A percentile compares a stretch with the other conserved stretches of the same genome.
phyloP scores from a whole-genome alignment of 37 sponge, comb jelly and placozoan genomes.

The Agelas oroides region DNA sequence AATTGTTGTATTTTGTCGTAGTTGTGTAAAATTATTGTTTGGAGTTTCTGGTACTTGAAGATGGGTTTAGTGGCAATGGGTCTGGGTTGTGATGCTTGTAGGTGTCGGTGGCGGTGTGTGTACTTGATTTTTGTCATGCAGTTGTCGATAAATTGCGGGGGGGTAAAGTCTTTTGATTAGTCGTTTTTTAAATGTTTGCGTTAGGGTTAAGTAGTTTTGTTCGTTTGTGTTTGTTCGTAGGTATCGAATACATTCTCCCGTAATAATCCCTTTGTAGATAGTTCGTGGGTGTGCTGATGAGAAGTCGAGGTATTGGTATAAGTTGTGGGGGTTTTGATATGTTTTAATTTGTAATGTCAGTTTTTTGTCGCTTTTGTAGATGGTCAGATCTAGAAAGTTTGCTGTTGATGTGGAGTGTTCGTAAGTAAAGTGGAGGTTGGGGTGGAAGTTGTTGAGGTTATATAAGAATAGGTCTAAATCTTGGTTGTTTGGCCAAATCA shows the following conservation, averaged over 20 bases:
- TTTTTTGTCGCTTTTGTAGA: constrained; percentile 15
- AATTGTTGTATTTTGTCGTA: not conserved
- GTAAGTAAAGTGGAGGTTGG: constrained; percentile 14
- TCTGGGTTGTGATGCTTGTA: too few species aligned
- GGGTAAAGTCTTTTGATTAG: constrained; percentile 37
- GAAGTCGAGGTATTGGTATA: constrained; percentile 43
- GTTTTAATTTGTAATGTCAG: constrained; percentile 8
- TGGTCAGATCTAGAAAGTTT: constrained; percentile 35
- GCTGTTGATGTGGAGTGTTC: not conserved
- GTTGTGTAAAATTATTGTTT: constrained; percentile 19
- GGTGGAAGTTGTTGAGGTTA: too few species aligned
- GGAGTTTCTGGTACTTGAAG: too few species aligned
- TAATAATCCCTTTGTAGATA: constrained; percentile 7
- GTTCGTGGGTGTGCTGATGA: too few species aligned
- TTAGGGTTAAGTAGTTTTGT: constrained; percentile 7
- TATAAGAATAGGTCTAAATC: not conserved
- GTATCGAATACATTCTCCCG: constrained; percentile 35
- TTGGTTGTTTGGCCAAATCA: constrained; percentile 27
- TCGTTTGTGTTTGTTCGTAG: too few species aligned
- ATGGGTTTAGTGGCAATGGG: constrained; percentile 14
- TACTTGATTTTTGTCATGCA: not conserved
- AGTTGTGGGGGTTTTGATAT: too few species aligned
- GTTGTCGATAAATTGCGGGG: not conserved
- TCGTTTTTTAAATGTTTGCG: constrained; percentile 5
- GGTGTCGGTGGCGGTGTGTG: not conserved